These are phyloP conservation scores for Mormyrus iriodes DNA, from an alignment of 2,113 vertebrate genomes.

Conservation along the genomic window DNA sequence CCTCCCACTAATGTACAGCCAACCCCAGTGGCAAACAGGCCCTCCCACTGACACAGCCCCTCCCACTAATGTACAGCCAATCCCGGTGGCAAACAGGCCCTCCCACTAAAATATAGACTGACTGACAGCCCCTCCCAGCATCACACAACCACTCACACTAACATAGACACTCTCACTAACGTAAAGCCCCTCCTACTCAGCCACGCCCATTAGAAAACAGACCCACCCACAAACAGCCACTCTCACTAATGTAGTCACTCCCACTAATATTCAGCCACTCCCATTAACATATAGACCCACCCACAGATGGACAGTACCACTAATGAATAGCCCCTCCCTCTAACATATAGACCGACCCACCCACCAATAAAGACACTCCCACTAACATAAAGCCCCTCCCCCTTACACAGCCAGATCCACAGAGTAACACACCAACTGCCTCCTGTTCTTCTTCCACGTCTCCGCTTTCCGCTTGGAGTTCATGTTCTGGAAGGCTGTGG, in stretches of 20 bases:
- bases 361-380: background rate
- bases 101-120: too few species aligned
- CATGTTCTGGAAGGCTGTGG: conserved; percentile 95
- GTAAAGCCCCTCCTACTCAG: background rate
- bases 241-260: background rate
- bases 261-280: background rate
- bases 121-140: background rate
- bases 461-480: conserved; percentile 99
- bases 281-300: background rate
- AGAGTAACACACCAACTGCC: conserved; percentile 77
- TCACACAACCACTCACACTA: background rate
- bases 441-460: conserved; percentile 96
- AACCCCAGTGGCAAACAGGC: background rate
- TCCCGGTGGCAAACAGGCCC: background rate
- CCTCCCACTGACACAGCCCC: background rate
- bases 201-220: background rate
- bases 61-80: background rate
- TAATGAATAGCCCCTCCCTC: too few species aligned
- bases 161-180: background rate
- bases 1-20: background rate
- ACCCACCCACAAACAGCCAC: background rate
- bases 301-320: background rate
- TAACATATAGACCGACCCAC: background rate
- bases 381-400: background rate
- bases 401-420: background rate